Conservation (phyloP, 2,888 invertebrate genomes). For the Neocrepidodera transversa region DNA sequence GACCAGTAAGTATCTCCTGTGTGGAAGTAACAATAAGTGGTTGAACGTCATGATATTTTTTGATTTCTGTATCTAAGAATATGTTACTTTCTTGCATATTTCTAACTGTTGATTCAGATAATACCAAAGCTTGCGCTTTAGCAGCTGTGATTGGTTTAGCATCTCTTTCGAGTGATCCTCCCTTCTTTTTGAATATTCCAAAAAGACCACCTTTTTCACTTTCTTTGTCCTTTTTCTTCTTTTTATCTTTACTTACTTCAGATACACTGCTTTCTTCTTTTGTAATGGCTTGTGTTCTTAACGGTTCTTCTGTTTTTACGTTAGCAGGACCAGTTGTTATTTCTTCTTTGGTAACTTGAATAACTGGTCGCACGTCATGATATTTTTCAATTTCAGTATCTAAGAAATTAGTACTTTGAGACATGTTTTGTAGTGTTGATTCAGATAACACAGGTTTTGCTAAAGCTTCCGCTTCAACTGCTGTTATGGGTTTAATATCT, state of each 20-base stretch:
- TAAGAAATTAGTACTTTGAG: constrained; percentile 40
- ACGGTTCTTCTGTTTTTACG: neutral
- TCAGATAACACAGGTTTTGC: constrained; percentile 30
- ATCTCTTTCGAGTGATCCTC: constrained; percentile 18
- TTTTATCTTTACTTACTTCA: neutral
- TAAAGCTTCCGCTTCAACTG: neutral
- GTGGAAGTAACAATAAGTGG: constrained; percentile 22
- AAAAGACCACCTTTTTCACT: constrained; percentile 27
- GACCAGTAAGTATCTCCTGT: neutral
- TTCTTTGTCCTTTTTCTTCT: constrained; percentile 2
- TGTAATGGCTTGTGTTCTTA: neutral
- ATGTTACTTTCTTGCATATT: constrained; percentile 37
- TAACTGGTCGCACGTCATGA: constrained; percentile 34
- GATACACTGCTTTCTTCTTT: no score
- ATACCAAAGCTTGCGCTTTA: constrained; percentile 1
- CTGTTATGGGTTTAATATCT: neutral
- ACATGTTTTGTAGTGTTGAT: constrained; percentile 34
- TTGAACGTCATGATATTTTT: constrained; percentile 29
- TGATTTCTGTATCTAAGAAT: constrained; percentile 36
- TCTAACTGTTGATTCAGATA: constrained; percentile 35
- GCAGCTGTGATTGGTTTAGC: constrained; percentile 7
- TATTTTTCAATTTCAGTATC: constrained; percentile 36
- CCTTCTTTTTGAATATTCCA: constrained; percentile 28
- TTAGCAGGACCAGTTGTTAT: neutral
- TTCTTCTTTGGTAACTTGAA: neutral